Conservation (phyloP, 2,888 invertebrate species). For the Dioctria rufipes region DNA sequence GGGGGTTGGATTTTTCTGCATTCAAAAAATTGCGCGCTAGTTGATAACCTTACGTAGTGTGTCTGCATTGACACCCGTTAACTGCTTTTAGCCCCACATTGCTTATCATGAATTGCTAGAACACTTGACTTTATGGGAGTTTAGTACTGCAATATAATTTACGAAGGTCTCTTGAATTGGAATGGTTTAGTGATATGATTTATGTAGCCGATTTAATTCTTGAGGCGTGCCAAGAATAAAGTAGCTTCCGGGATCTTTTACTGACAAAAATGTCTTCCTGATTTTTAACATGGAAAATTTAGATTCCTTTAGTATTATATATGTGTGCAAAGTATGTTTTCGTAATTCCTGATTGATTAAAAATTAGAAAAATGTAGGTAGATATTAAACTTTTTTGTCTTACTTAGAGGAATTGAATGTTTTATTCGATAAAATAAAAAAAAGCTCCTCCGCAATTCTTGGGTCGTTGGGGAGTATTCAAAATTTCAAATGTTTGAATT, state of each 20-base stretch:
- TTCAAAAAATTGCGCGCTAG: slow-evolving; percentile 32
- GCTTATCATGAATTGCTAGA: slow-evolving; percentile 21
- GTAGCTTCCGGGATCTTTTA: neutral
- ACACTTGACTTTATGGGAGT: slow-evolving; percentile 25
- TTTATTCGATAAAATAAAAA: no score
- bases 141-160: slow-evolving; percentile 3
- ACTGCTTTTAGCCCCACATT: slow-evolving; percentile 19
- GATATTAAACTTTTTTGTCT: no score
- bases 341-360: no score
- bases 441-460: no score
- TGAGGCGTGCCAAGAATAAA: neutral
- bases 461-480: no score
- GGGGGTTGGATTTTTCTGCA: slow-evolving; percentile 34
- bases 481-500: no score
- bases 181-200: slow-evolving; percentile 5
- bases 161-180: slow-evolving; percentile 12
- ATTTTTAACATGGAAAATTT: no score
- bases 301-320: no score
- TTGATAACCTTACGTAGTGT: slow-evolving; percentile 33
- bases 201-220: neutral
- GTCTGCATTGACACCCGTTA: slow-evolving; percentile 50
- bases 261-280: no score
- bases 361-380: no score
- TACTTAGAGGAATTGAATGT: no score
- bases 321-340: no score